Conservation (phyloP, 2,113 vertebrate genomes). For the Protobothrops flavoviridis region DNA sequence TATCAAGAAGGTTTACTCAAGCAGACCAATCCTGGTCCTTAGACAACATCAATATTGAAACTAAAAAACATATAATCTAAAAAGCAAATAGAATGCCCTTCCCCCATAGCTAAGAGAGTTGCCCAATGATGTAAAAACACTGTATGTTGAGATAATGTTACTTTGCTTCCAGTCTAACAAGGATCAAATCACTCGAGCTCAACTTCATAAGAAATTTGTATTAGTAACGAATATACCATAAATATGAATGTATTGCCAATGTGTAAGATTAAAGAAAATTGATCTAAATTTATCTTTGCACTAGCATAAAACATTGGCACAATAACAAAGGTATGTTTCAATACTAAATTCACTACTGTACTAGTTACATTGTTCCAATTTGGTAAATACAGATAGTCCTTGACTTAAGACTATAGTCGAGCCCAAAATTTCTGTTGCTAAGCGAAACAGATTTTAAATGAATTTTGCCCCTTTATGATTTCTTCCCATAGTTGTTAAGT, state of each 20-base stretch:
- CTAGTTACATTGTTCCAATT: not conserved
- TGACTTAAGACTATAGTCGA: not conserved
- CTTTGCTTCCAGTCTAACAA: not conserved
- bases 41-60: not conserved
- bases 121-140: not conserved
- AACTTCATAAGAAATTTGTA: not conserved
- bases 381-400: not conserved
- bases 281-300: not conserved
- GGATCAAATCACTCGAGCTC: not conserved
- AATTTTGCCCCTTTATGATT: not conserved
- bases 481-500: not conserved
- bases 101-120: not conserved
- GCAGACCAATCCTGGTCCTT: not conserved
- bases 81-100: not conserved
- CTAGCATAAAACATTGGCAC: not conserved
- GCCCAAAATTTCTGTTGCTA: not conserved
- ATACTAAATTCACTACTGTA: not conserved
- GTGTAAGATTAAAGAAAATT: not conserved
- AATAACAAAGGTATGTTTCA: not conserved
- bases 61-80: not conserved
- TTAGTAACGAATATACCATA: not conserved
- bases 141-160: not conserved
- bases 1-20: not conserved
- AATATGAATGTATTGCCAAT: not conserved
- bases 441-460: not conserved